Conservation (phyloP, 2,797 vertebrate species). For the Aphelocoma californica region DNA sequence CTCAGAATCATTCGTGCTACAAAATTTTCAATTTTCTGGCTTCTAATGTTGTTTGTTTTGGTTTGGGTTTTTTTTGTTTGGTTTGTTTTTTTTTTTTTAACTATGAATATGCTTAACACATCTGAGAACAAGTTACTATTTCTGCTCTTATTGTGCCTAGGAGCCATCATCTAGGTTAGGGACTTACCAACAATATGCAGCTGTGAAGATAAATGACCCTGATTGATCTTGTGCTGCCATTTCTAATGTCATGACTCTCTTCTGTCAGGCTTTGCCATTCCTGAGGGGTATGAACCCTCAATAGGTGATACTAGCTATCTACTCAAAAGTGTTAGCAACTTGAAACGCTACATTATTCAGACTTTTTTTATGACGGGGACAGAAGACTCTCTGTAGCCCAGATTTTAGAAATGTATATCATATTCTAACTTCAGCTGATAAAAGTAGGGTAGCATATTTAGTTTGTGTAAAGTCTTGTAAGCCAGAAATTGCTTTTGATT, state of each 20-base stretch:
- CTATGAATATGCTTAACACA: not conserved
- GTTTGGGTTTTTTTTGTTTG: no score
- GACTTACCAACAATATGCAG: not conserved
- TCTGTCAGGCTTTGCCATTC: not conserved
- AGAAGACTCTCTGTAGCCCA: not conserved
- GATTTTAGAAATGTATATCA: not conserved
- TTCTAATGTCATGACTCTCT: not conserved
- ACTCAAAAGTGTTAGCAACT: not conserved
- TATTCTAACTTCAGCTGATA: not conserved
- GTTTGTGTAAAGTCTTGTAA: not conserved
- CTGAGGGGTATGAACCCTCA: not conserved
- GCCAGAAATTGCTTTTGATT: not conserved
- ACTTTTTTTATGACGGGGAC: not conserved
- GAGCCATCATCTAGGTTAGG: not conserved
- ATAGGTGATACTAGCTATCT: not conserved
- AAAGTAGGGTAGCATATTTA: not conserved
- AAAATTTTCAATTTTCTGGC: not conserved
- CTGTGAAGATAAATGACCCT: not conserved
- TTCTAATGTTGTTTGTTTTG: not conserved
- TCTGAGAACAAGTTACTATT: not conserved
- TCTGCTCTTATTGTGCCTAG: not conserved
- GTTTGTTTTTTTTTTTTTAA: not conserved
- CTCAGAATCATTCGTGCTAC: not conserved
- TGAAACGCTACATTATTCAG: not conserved
- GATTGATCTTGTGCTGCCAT: not conserved